Evolutionary conservation across 2,797 vertebrate species (phyloP).

Genomic region (Aphelocoma californica): DNA sequence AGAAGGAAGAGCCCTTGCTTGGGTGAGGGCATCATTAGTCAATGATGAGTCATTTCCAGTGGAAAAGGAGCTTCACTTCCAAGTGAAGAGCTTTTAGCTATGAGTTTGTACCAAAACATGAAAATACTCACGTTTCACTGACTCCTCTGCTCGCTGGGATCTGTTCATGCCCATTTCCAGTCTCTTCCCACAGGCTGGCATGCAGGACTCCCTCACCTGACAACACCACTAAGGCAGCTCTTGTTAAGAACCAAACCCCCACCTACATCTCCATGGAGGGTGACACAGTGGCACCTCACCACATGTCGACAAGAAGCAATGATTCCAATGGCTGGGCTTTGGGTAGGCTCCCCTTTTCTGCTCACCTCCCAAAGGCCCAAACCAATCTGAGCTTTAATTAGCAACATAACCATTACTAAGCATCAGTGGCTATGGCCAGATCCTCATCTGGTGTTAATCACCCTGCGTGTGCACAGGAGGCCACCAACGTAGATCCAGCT

Average conservation of each 20-base stretch:
- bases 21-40: constrained; percentile 25
- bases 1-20: neutral
- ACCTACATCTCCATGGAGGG: neutral
- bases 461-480: neutral
- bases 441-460: constrained; percentile 64
- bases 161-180: neutral
- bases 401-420: constrained; percentile 35
- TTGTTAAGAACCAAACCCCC: neutral
- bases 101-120: neutral
- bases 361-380: constrained; percentile 7
- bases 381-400: constrained; percentile 32
- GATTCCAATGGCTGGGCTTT: neutral
- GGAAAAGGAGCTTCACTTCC: constrained; percentile 38
- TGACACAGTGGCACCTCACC: neutral
- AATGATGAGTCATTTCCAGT: constrained; percentile 25
- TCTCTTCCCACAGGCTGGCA: neutral
- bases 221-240: neutral
- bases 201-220: neutral
- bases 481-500: constrained; percentile 41
- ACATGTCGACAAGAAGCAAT: neutral
- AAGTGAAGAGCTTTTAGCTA: neutral
- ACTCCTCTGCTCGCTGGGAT: neutral
- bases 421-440: constrained; percentile 36
- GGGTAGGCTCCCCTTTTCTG: neutral
- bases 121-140: neutral